These are phyloP conservation scores for Mirza zaza DNA, from an alignment of 2,113 vertebrate species.

Conservation along the genomic window DNA sequence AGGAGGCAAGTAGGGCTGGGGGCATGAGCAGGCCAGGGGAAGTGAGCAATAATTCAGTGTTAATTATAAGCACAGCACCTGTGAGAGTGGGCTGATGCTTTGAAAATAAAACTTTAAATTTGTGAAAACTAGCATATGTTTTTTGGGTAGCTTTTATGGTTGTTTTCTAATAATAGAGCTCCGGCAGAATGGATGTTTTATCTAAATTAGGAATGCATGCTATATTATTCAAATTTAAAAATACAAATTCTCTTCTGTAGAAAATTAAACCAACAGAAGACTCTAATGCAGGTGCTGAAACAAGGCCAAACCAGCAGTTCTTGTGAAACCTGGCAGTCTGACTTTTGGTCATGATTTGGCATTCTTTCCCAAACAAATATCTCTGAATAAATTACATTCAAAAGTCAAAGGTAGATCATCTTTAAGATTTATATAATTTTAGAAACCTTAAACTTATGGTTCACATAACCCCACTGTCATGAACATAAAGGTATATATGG, in stretches of 20 bases:
- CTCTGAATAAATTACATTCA: background rate
- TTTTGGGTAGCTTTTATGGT: slow-evolving; percentile 11
- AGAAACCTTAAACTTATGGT: background rate
- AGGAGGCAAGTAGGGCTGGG: background rate
- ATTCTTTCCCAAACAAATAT: slow-evolving; percentile 26
- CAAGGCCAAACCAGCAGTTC: slow-evolving; percentile 20
- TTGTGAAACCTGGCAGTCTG: slow-evolving; percentile 9
- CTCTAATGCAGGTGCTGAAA: slow-evolving; percentile 22
- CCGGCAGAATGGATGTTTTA: slow-evolving; percentile 5
- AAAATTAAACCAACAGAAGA: slow-evolving; percentile 39
- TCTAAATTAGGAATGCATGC: background rate
- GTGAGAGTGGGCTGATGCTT: background rate
- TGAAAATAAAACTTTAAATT: slow-evolving; percentile 26
- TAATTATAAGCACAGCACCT: background rate
- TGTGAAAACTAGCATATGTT: slow-evolving; percentile 26
- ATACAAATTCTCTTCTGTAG: slow-evolving; percentile 5
- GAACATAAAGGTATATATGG: background rate
- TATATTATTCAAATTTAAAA: background rate
- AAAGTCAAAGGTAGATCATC: background rate
- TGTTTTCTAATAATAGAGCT: slow-evolving; percentile 22
- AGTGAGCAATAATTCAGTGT: background rate
- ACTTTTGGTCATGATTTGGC: background rate
- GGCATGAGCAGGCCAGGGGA: background rate
- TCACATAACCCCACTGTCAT: background rate
- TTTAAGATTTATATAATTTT: slow-evolving; percentile 6